Conservation (phyloP, 2,797 vertebrate species). For the Eleutherodactylus coqui region DNA sequence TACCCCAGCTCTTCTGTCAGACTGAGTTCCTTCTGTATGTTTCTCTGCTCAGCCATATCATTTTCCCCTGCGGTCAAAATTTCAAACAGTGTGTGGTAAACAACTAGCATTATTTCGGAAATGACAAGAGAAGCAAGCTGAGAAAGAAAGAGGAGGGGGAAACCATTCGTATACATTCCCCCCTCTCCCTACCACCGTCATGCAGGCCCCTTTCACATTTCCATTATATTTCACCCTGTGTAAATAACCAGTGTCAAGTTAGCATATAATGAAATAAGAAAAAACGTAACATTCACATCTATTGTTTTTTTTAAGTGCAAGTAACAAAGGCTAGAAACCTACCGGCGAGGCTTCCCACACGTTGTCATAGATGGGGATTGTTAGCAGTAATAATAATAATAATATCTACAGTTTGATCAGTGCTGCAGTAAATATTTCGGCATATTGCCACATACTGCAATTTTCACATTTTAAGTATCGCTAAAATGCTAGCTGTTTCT, state of each 20-base stretch:
- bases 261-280: slow-evolving; percentile 39
- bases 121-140: slow-evolving; percentile 45
- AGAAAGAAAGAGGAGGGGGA: slow-evolving; percentile 9
- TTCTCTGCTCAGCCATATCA: slow-evolving; percentile 72
- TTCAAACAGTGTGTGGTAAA: slow-evolving; percentile 68
- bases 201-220: slow-evolving; percentile 19
- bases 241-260: slow-evolving; percentile 49
- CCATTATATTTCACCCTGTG: slow-evolving; percentile 32
- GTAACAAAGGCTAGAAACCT: background rate
- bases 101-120: slow-evolving; percentile 64
- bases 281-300: background rate
- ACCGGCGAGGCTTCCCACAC: background rate
- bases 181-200: background rate
- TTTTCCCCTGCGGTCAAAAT: slow-evolving; percentile 70
- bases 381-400: background rate
- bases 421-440: background rate
- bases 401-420: background rate
- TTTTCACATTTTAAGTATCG: background rate
- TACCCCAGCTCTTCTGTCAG: slow-evolving; percentile 63
- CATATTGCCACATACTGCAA: background rate
- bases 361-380: background rate
- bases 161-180: background rate
- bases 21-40: slow-evolving; percentile 52
- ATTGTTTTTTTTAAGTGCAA: background rate
- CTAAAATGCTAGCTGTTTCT: background rate